Conservation (phyloP, 2,113 vertebrate genomes). For the Syngnathus scovelli region DNA sequence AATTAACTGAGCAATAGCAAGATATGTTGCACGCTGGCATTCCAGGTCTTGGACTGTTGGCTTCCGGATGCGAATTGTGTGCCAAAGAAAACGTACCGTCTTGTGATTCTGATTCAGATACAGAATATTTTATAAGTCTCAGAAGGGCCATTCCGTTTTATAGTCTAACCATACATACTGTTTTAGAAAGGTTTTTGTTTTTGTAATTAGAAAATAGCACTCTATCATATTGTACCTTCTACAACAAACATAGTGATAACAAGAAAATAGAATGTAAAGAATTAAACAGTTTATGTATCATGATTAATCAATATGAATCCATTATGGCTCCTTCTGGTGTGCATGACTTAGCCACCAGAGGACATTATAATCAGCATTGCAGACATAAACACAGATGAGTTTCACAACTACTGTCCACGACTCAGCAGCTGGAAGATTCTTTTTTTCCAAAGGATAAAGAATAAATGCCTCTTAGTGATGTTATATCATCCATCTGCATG, state of each 20-base stretch:
- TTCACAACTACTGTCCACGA: neutral
- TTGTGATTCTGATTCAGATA: neutral
- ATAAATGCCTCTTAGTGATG: neutral
- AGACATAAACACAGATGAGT: neutral
- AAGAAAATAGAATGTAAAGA: neutral
- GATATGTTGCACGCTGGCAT: neutral
- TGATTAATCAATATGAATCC: neutral
- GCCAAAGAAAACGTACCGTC: neutral
- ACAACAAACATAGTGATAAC: neutral
- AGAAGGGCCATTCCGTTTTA: neutral
- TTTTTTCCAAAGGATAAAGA: neutral
- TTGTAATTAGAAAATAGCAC: neutral
- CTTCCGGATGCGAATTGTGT: neutral
- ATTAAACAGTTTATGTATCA: neutral
- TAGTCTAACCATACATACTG: neutral
- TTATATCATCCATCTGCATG: too few species aligned
- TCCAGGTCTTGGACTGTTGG: neutral
- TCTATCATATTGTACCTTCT: neutral
- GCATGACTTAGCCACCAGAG: neutral
- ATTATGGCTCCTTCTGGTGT: neutral
- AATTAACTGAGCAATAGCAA: neutral
- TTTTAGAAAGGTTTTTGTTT: too few species aligned
- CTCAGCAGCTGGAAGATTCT: neutral
- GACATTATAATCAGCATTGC: neutral
- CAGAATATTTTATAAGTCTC: neutral